Conservation (phyloP, 2,113 vertebrate species). For the Aegithalos caudatus region DNA sequence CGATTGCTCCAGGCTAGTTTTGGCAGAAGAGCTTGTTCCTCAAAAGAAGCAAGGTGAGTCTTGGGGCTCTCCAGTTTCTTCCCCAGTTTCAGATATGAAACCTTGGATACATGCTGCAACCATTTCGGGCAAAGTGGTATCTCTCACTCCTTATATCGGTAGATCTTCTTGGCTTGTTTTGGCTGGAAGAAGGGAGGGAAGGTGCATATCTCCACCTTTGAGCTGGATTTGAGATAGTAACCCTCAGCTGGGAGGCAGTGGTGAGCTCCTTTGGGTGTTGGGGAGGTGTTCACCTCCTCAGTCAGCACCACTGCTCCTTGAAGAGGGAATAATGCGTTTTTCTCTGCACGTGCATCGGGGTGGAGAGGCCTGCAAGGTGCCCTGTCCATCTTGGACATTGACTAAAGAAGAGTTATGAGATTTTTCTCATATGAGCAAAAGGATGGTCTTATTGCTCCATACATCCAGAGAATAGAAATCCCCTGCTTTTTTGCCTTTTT, state of each 20-base stretch:
- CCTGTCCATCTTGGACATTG: not conserved
- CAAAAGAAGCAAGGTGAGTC: conserved; percentile 30
- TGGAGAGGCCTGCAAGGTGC: not conserved
- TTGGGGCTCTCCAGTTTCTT: not conserved
- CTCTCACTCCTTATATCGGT: not conserved
- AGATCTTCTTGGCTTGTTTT: not conserved
- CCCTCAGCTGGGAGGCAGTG: not conserved
- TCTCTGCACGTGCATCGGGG: accelerated
- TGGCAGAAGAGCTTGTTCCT: conserved; percentile 46
- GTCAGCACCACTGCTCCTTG: not conserved
- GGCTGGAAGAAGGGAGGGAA: not conserved
- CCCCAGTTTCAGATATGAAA: not conserved
- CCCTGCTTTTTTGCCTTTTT: too few species aligned
- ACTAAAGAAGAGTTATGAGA: not conserved
- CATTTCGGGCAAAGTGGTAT: not conserved
- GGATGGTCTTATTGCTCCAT: not conserved
- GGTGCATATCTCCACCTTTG: not conserved
- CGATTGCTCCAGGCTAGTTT: conserved; percentile 6
- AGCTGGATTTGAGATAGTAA: not conserved
- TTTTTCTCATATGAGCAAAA: not conserved
- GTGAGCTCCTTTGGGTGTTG: not conserved
- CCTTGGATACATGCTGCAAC: not conserved
- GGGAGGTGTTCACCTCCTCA: not conserved
- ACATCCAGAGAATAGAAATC: not conserved
- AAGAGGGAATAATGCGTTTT: not conserved